Percentiles rank a stretch among this genome's conserved stretches.
Conservation (phyloP, 2,113 vertebrate species). For the Corythornis cristatus region DNA sequence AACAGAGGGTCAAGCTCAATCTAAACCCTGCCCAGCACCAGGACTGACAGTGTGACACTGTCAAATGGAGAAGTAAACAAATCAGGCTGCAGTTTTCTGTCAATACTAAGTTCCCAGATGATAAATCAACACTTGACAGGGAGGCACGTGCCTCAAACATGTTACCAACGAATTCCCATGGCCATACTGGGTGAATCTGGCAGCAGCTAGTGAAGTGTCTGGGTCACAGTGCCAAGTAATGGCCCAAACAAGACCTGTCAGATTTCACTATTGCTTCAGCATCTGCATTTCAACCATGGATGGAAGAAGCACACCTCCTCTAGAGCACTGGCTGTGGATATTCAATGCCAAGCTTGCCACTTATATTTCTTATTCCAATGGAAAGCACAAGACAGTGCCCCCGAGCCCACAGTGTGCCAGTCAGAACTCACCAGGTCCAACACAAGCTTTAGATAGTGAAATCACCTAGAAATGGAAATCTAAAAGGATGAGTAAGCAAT, state of each 20-base stretch:
- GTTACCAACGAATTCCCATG: accelerated
- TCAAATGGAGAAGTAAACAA: not conserved
- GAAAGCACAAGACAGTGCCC: not conserved
- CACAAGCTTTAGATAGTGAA: not conserved
- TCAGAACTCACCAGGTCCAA: not conserved
- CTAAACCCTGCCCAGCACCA: not conserved
- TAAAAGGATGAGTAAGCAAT: not conserved
- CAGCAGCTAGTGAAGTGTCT: not conserved
- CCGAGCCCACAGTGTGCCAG: accelerated
- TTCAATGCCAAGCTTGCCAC: not conserved
- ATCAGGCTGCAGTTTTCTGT: not conserved
- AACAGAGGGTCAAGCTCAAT: not conserved
- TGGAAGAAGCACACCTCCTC: not conserved
- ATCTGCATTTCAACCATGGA: not conserved
- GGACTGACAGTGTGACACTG: not conserved
- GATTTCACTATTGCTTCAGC: not conserved
- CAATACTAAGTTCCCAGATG: not conserved
- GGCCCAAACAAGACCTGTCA: not conserved
- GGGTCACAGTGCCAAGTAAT: not conserved
- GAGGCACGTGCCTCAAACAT: not conserved
- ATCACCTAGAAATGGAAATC: not conserved
- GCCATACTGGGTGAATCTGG: not conserved
- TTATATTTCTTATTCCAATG: not conserved
- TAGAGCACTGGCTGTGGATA: not conserved
- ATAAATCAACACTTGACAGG: not conserved